A percentile compares a stretch with the other conserved stretches of the same genome.
These are phyloP conservation scores for Synanthedon tipuliformis DNA, from an alignment of 2,888 invertebrate genomes.

Conservation along the genomic window DNA sequence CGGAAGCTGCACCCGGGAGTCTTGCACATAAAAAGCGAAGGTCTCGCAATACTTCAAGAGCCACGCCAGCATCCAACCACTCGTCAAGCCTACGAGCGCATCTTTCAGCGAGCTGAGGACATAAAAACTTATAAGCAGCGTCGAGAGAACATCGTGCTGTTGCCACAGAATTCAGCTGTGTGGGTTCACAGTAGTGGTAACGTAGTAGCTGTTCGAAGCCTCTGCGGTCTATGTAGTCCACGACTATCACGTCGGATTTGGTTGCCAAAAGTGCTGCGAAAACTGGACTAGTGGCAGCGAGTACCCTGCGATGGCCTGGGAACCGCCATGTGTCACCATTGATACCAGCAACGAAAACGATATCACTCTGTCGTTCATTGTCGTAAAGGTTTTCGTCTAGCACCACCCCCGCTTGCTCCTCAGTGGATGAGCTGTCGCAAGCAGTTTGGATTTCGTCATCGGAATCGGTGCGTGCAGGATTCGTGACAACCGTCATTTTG, in stretches of 20 bases:
- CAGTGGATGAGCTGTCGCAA: constrained; percentile 11
- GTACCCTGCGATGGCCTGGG: constrained; percentile 74
- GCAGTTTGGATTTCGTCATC: constrained; percentile 38
- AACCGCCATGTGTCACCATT: constrained; percentile 75
- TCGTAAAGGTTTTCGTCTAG: constrained; percentile 54
- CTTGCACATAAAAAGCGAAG: constrained; percentile 59
- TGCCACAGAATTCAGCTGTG: constrained; percentile 71
- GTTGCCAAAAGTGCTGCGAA: constrained; percentile 69
- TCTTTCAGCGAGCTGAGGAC: constrained; percentile 75
- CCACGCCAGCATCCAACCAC: constrained; percentile 73
- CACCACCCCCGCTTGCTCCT: constrained; percentile 12
- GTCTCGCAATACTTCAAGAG: constrained; percentile 74
- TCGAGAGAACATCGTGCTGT: constrained; percentile 78
- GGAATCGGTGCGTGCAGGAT: constrained; percentile 43
- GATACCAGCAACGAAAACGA: constrained; percentile 74
- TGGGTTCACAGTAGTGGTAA: constrained; percentile 74
- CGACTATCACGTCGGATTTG: constrained; percentile 55
- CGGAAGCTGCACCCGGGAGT: constrained; percentile 56
- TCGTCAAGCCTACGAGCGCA: constrained; percentile 76
- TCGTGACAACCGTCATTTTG: constrained; percentile 62
- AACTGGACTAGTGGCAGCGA: constrained; percentile 73
- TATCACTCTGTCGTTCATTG: constrained; percentile 69
- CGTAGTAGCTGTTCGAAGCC: constrained; percentile 76
- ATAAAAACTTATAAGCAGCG: constrained; percentile 80
- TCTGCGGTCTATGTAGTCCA: constrained; percentile 74